A percentile compares a stretch with the other conserved stretches of the same genome.
phyloP scores from a whole-genome alignment of 2,113 vertebrate genomes.

The Proteles cristata region DNA sequence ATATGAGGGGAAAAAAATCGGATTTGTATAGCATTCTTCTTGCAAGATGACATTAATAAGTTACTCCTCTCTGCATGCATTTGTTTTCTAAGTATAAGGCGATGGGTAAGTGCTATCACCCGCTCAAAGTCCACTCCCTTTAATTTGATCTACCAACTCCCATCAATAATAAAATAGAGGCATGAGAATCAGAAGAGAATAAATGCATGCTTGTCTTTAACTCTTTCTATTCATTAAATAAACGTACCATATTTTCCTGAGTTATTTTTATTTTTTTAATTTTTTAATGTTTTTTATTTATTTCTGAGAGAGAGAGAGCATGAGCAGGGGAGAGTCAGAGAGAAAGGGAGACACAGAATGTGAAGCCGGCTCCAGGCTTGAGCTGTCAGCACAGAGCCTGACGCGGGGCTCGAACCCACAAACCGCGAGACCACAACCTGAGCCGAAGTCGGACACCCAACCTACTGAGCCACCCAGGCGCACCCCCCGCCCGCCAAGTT shows the following conservation, averaged over 20 bases:
- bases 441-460: not conserved
- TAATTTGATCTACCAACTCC: not conserved
- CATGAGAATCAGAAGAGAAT: not conserved
- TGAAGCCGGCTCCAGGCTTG: not conserved
- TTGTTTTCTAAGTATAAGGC: not conserved
- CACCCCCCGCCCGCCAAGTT: not conserved
- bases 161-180: not conserved
- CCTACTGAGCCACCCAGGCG: not conserved
- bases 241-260: not conserved
- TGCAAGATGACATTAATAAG: not conserved
- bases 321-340: not conserved
- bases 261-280: not conserved
- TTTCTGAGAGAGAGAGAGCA: not conserved
- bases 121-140: not conserved
- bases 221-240: conserved; percentile 10
- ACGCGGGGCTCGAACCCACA: not conserved
- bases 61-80: not conserved
- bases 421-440: not conserved
- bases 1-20: conserved; percentile 17
- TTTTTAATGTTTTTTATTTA: not conserved
- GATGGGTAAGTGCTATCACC: not conserved
- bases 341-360: not conserved
- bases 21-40: not conserved
- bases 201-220: not conserved
- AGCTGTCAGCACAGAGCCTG: not conserved